phyloP scores from a whole-genome alignment of 2,113 vertebrate species.

The Otolemur garnettii region DNA sequence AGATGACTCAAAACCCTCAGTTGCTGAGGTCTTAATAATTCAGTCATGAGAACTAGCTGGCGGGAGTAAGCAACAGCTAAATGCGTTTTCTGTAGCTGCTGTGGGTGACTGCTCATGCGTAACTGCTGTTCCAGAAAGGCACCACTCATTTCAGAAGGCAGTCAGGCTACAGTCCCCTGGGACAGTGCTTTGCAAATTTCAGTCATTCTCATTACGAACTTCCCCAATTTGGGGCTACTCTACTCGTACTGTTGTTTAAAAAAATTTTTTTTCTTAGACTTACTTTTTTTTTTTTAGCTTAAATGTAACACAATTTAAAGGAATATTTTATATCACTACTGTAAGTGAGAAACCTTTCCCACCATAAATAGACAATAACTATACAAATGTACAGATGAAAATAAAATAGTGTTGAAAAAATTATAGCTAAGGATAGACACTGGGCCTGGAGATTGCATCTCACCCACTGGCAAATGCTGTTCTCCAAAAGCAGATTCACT shows the following conservation, averaged over 20 bases:
- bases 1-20: background rate
- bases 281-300: background rate
- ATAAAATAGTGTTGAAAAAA: background rate
- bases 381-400: background rate
- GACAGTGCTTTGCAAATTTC: background rate
- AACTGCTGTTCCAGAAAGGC: conserved; percentile 54
- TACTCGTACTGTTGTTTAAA: background rate
- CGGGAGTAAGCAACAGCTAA: background rate
- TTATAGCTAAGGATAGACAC: background rate
- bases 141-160: conserved; percentile 8
- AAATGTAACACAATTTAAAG: background rate
- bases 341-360: background rate
- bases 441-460: background rate
- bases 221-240: background rate
- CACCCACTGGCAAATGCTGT: background rate
- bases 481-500: background rate
- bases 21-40: background rate
- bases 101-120: background rate
- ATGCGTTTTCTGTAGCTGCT: background rate
- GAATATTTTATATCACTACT: background rate
- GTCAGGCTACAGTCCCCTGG: background rate
- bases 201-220: conserved; percentile 27
- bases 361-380: background rate
- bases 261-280: background rate
- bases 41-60: background rate